phyloP scores from a whole-genome alignment of 2,113 vertebrate species.

The Phainopepla nitens region DNA sequence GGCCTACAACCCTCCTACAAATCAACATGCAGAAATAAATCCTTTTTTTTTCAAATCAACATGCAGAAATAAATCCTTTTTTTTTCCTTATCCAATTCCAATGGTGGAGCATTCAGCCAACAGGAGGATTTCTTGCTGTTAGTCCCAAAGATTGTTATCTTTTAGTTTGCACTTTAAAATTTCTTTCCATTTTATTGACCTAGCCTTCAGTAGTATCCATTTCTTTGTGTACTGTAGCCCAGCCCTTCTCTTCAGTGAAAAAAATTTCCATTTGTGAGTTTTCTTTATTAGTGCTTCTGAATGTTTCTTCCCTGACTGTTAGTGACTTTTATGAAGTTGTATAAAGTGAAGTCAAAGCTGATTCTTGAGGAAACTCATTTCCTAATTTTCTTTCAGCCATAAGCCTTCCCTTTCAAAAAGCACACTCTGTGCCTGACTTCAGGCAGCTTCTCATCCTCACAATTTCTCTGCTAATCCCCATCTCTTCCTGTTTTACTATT shows the following conservation, averaged over 20 bases:
- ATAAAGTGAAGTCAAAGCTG: not conserved
- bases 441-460: not conserved
- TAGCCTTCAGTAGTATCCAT: not conserved
- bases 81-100: not conserved
- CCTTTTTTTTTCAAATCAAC: not conserved
- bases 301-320: not conserved
- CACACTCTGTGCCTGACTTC: not conserved
- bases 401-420: not conserved
- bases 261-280: not conserved
- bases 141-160: not conserved
- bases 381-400: not conserved
- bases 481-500: conserved; percentile 11
- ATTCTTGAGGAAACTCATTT: not conserved
- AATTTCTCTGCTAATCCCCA: conserved; percentile 12
- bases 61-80: no score
- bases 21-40: not conserved
- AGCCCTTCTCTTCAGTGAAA: not conserved
- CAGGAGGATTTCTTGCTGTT: not conserved
- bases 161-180: not conserved
- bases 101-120: not conserved
- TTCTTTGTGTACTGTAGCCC: not conserved
- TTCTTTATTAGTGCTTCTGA: not conserved
- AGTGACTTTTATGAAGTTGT: not conserved
- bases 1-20: not conserved
- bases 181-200: not conserved